Conservation (phyloP, 2,888 invertebrate genomes). For the Luperina nickerlii region DNA sequence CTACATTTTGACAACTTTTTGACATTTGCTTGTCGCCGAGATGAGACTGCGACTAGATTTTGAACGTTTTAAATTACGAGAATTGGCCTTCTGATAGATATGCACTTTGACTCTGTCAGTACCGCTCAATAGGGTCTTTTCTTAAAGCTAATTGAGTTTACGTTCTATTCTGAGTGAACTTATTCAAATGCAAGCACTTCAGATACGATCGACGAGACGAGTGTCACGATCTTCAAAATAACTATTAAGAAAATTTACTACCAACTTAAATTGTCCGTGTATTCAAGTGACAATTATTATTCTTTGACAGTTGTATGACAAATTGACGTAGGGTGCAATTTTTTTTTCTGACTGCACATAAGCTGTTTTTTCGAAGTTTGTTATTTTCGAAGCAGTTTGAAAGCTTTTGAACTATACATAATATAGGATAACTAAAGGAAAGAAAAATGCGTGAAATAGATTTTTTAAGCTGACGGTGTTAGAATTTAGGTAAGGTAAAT, state of each 20-base stretch:
- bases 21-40: no score
- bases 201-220: constrained; percentile 6
- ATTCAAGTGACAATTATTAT: not conserved
- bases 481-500: not conserved
- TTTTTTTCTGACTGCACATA: not conserved
- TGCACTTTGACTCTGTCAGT: constrained; percentile 26
- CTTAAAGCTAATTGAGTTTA: constrained; percentile 8
- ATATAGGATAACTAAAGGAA: not conserved
- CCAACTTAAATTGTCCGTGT: not conserved
- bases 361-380: no score
- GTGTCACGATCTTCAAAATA: constrained; percentile 24
- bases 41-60: no score
- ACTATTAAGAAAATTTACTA: no score
- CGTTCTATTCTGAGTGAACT: constrained; percentile 20
- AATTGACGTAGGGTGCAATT: not conserved
- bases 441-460: not conserved
- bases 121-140: constrained; percentile 30
- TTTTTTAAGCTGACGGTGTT: not conserved
- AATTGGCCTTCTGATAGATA: no score
- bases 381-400: not conserved
- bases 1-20: no score
- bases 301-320: not conserved
- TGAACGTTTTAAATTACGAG: no score
- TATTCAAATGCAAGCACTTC: constrained; percentile 26
- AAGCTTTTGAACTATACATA: not conserved